These are phyloP conservation scores for Synanthedon formicaeformis DNA, from an alignment of 2,888 invertebrate genomes.

Conservation along the genomic window DNA sequence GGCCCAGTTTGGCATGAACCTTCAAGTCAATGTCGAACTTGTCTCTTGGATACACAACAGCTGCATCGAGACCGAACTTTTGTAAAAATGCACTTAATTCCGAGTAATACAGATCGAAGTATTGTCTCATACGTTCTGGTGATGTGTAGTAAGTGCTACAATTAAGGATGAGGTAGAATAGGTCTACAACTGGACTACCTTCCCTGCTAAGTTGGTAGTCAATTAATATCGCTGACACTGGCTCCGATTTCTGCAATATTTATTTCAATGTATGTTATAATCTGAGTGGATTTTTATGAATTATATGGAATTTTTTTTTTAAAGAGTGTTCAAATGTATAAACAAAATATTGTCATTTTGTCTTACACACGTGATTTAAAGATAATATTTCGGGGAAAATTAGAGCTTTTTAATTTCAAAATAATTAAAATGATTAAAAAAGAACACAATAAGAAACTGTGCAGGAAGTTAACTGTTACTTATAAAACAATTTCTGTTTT, in stretches of 20 bases:
- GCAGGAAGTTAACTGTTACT: too few relatives aligned
- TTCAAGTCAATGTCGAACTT: slow-evolving; percentile 20
- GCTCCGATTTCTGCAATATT: slow-evolving; percentile 18
- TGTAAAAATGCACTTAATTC: slow-evolving; percentile 16
- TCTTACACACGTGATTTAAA: too few relatives aligned
- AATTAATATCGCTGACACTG: slow-evolving; percentile 21
- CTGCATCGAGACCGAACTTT: slow-evolving; percentile 16
- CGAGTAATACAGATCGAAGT: slow-evolving; percentile 21
- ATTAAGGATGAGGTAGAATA: slow-evolving; percentile 28
- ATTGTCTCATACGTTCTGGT: slow-evolving; percentile 16
- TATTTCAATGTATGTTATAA: too few relatives aligned
- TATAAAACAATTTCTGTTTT: too few relatives aligned
- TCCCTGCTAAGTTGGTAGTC: slow-evolving; percentile 28
- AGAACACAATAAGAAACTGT: too few relatives aligned
- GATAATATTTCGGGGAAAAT: too few relatives aligned
- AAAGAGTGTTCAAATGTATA: too few relatives aligned
- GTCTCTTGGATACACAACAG: slow-evolving; percentile 16
- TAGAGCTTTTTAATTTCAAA: too few relatives aligned
- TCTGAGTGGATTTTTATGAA: too few relatives aligned
- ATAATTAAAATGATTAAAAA: too few relatives aligned
- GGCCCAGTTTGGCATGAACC: slow-evolving; percentile 14
- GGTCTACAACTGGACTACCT: slow-evolving; percentile 21
- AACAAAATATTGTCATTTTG: too few relatives aligned
- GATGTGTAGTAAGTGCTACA: slow-evolving; percentile 26
- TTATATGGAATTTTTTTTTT: too few relatives aligned